phyloP scores from a whole-genome alignment of 2,797 vertebrate species.

The Nannoperca australis region DNA sequence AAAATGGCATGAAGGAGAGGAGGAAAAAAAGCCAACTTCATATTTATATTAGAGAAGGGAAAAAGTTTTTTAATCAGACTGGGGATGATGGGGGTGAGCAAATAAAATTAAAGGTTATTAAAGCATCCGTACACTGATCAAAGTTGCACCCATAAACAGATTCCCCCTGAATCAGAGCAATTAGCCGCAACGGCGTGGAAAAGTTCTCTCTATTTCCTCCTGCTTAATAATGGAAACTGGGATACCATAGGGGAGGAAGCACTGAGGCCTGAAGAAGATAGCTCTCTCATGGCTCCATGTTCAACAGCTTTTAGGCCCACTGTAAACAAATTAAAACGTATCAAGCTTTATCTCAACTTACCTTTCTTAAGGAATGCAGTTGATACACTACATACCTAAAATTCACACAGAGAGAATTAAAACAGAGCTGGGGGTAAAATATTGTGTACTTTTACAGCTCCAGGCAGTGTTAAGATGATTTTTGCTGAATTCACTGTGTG shows the following conservation, averaged over 20 bases:
- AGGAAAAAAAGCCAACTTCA: conserved; percentile 70
- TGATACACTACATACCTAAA: conserved; percentile 47
- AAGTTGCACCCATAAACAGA: conserved; percentile 88
- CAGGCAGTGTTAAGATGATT: conserved; percentile 11
- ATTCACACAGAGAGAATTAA: conserved; percentile 52
- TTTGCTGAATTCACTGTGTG: conserved; percentile 24
- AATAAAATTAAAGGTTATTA: conserved; percentile 90
- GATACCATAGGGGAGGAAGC: conserved; percentile 75
- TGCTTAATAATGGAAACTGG: conserved; percentile 85
- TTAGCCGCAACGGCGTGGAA: conserved; percentile 82
- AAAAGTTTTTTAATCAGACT: conserved; percentile 85
- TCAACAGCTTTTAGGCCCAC: conserved; percentile 79
- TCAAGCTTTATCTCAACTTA: conserved; percentile 78
- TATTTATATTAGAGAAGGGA: conserved; percentile 82
- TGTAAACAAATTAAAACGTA: conserved; percentile 82
- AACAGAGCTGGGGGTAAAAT: conserved; percentile 44
- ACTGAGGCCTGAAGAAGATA: conserved; percentile 80
- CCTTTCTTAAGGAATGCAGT: conserved; percentile 55
- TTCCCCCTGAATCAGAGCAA: conserved; percentile 87
- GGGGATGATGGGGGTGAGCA: conserved; percentile 84
- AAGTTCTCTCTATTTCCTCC: conserved; percentile 83
- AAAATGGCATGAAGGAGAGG: conserved; percentile 75
- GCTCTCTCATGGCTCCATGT: conserved; percentile 80
- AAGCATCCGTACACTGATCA: conserved; percentile 86
- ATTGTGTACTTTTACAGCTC: conserved; percentile 36